Percentiles rank a stretch among this genome's conserved stretches.
These are phyloP conservation scores for Tholera decimalis DNA, from an alignment of 2,888 invertebrate genomes.

Conservation along the genomic window DNA sequence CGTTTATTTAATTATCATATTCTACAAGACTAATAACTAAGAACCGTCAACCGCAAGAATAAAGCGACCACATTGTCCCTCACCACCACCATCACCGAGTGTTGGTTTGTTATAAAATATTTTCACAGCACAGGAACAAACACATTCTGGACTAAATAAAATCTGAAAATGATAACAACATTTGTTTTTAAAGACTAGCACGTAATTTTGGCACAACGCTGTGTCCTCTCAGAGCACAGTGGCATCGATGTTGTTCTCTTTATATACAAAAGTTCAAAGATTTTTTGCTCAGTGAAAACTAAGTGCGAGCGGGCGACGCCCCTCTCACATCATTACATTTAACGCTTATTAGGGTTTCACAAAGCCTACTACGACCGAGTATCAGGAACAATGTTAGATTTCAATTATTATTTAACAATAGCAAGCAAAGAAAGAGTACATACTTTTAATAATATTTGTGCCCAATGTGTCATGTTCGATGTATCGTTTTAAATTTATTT, in stretches of 20 bases:
- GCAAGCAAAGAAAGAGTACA: constrained; percentile 85
- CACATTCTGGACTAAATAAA: constrained; percentile 91
- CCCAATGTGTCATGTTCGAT: constrained; percentile 91
- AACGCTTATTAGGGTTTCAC: constrained; percentile 80
- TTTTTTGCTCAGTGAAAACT: constrained; percentile 82
- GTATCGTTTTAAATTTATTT: constrained; percentile 88
- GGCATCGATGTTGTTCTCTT: constrained; percentile 89
- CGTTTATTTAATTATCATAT: constrained; percentile 58
- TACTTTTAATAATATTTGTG: constrained; percentile 87
- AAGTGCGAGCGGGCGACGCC: constrained; percentile 58
- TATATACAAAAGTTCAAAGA: constrained; percentile 76
- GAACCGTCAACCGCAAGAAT: constrained; percentile 65
- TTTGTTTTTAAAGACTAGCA: constrained; percentile 90
- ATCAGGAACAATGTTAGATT: constrained; percentile 78
- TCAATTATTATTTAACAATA: constrained; percentile 75
- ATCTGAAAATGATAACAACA: constrained; percentile 91
- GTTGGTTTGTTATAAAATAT: constrained; percentile 89
- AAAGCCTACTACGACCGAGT: constrained; percentile 76
- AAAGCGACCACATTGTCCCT: constrained; percentile 80
- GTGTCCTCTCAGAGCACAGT: constrained; percentile 82
- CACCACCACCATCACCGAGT: constrained; percentile 76
- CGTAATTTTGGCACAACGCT: constrained; percentile 91
- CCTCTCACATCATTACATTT: constrained; percentile 40
- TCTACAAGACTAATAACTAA: constrained; percentile 67
- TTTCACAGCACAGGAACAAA: constrained; percentile 91